Evolutionary conservation across 1,140 invertebrate genomes (phyloP), one percentile per base, ranked within the genome.

Genomic region (Pteromalus puparum): DNA sequence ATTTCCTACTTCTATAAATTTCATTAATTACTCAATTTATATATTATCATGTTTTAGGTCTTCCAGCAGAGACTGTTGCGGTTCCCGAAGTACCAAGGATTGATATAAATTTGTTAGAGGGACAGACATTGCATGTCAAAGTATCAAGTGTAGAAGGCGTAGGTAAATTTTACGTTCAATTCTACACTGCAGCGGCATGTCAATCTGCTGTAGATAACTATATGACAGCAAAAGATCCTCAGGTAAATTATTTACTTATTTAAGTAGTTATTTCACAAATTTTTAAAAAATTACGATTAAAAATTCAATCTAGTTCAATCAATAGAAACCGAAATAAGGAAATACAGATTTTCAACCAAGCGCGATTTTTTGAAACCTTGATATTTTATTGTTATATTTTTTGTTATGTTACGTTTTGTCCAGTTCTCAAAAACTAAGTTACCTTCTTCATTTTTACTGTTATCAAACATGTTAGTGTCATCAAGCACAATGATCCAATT

Each of bases 151-250:
- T 93, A 21, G 88, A 89, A 79, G 86, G 83, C n/a, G 84, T 89
- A 28, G 82, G 77, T 9, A 91, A 91, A 72, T 94, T 94, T 86
- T 90, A 91, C 79, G 82, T 94, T 75, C 91, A 92, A 65, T 87
- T 94, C 42, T 87, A 90, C n/a, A 89, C 90, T 26, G 92, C 90
- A 6, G 73, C 86, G 42, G 79, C 86, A 28, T 90, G 87, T 84
- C 86, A 92, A 68, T 74, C 87, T 30, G 78, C 79, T 18, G 85
- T 92, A 7, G 81, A 89, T 34, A 80, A 73, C 15, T 93, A 87
- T 38, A 92, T 92, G 91, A 42, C 86, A 53, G 42, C 87, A 2
- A 89, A 88, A 72, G 73, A 92, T 88, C 67, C 83, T 18, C 18
- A 90, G 90, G 92, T 93, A 89, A 83, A 81, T 84, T 70, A 70